A percentile compares a stretch with the other conserved stretches of the same genome.
Conservation (phyloP, 2,113 vertebrate genomes). For the Vulpes vulpes region DNA sequence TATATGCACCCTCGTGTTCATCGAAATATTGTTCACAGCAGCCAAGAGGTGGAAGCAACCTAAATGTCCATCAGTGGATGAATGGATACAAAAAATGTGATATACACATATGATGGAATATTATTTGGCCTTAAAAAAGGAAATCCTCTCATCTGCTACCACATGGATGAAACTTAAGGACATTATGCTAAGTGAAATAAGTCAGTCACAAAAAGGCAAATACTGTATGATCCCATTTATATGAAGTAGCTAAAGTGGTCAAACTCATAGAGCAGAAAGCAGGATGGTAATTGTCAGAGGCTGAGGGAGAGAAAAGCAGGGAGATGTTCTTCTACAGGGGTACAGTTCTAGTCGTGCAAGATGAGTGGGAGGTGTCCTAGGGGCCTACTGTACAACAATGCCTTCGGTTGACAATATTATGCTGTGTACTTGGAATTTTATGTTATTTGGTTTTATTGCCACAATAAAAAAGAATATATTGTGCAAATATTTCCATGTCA, state of each 20-base stretch:
- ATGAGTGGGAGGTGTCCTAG: background rate
- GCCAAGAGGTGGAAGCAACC: background rate
- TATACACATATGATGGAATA: background rate
- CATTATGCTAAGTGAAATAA: background rate
- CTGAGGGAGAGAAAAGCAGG: accelerated
- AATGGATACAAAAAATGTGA: background rate
- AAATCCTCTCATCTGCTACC: background rate
- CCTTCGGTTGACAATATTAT: too few species aligned
- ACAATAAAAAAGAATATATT: background rate
- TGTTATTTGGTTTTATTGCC: background rate
- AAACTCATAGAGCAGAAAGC: background rate
- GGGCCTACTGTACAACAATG: accelerated
- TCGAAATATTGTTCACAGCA: background rate
- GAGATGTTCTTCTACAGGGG: background rate
- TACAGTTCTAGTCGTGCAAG: background rate
- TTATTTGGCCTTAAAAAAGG: background rate
- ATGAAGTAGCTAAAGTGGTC: background rate
- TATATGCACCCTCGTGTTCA: background rate
- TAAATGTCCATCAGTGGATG: background rate
- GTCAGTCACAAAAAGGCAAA: background rate
- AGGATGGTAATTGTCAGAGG: too few species aligned
- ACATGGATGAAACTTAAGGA: background rate
- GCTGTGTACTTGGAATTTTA: background rate
- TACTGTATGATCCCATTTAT: background rate
- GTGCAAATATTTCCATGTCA: background rate